Evolutionary conservation across 1,140 invertebrate species (phyloP), one percentile per base, ranked within the genome.

Genomic region (Caenorhabditis inopinata): DNA sequence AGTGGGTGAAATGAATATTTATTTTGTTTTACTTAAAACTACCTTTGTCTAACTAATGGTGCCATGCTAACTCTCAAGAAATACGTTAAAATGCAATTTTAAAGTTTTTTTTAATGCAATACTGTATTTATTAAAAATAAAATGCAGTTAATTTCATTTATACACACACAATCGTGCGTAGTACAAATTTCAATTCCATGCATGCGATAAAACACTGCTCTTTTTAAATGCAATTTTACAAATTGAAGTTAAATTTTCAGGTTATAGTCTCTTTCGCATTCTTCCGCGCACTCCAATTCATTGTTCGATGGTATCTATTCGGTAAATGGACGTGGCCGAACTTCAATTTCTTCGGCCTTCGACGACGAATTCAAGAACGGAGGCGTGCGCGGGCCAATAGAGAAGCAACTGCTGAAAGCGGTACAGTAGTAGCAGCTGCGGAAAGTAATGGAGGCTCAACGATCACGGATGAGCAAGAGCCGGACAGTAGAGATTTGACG

Each of bases 251-350:
- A 4, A 7, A 49, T 38, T 21, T 32, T 12, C 45, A 83, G 75
- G 77, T 83, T 14, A 42, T 83, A 18, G 29, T 83, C 18, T 83
- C 83, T 21, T 83, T 83, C 38, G 49, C 21, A 1, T 84, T 82
- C 35, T 83, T 84, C 68, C 73, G 77, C 2, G 23, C 73, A 1
- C 58, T 83, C 9, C 82, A 83, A 48, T 83, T 80, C 68, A 76
- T 81, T 25, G 83, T 82, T n/a, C 76, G 83, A 16, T 83, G 83
- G 82, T 83, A 83, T 27, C 23, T 83, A 5, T 83, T 83, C 73
- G 83, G 83, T 21, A 82, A 82, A 49, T 83, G 83, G 35, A 80
- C 81, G 2, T 83, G 82, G 74, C 83, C 78, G 1, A 83, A 78
- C 18, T 83, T 83, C 35, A 80, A 83, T 38, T 83, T 84, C 47